These are phyloP conservation scores for Drosophila teissieri DNA, from an alignment of 1,140 invertebrate genomes.

Conservation along the genomic window DNA sequence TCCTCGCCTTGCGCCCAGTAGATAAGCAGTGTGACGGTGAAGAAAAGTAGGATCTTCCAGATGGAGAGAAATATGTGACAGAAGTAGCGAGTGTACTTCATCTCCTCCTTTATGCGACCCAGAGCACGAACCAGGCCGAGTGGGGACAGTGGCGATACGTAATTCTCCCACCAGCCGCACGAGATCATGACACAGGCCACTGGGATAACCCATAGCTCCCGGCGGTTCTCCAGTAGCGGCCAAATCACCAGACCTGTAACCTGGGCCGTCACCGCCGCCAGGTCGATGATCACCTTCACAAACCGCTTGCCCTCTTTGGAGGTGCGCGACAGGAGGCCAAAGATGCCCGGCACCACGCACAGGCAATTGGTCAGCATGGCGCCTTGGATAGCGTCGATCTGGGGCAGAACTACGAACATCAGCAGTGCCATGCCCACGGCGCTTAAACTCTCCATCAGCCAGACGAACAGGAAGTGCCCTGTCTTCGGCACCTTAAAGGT, in stretches of 20 bases:
- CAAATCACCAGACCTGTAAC: conserved; percentile 95
- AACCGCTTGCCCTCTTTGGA: conserved; percentile 92
- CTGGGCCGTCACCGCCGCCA: conserved; percentile 93
- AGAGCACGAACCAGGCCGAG: conserved; percentile 92
- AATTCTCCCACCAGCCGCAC: conserved; percentile 98
- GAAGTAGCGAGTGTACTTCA: conserved; percentile 93
- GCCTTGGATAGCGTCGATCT: conserved; percentile 95
- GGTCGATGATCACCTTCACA: conserved; percentile 92
- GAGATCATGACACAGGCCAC: conserved; percentile 93
- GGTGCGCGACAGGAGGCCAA: conserved; percentile 91
- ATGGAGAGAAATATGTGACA: conserved; percentile 94
- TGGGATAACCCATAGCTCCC: conserved; percentile 93
- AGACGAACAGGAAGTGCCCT: conserved; percentile 86
- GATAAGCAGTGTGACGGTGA: conserved; percentile 90
- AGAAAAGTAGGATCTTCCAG: conserved; percentile 94
- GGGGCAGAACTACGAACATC: conserved; percentile 94
- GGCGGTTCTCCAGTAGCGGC: conserved; percentile 91
- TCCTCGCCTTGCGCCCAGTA: conserved; percentile 91
- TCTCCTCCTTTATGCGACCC: conserved; percentile 92
- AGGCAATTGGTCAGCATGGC: conserved; percentile 97
- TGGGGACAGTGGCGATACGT: conserved; percentile 92
- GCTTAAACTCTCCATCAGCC: conserved; percentile 94
- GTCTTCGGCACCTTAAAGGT: conserved; percentile 86
- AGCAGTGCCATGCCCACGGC: conserved; percentile 93
- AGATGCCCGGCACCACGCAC: conserved; percentile 91